Base-by-base conservation (phyloP, 2,797 vertebrate genomes). In the Tympanoctomys barrerae region DNA sequence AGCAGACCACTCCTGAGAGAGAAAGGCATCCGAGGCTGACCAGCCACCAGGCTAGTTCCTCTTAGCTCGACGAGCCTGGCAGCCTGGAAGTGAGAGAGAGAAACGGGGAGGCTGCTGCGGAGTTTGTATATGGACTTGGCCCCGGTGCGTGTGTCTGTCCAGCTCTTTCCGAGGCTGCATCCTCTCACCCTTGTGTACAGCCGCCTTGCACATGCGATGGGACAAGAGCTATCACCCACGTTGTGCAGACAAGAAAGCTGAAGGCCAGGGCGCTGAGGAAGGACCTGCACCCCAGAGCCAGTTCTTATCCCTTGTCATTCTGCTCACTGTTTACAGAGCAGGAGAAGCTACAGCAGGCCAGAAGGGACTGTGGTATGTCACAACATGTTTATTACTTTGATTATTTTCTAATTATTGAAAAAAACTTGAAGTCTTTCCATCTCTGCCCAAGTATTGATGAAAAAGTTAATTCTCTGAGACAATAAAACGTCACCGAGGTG, bases 391-490 rank as follows among this genome's bases (percentile, higher is more conserved):
- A 21, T 88, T 87, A 77, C 57, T 93, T 46, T 14, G 11, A 82
- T 84, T 83, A 54, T 64, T 85, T 93, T 28, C 14, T 77, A 86
- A 57, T 88, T 90, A 82, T 79, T 90, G 84, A n/a, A 82, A 88
- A 89, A n/a, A 59, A 75, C 78, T 82, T 73, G 57, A 96, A 88
- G 42, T 84, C 28, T 26, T 78, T 59, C 68, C 66, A 10, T 57
- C 13, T 79, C 12, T 57, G 26, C 26, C 26, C 2, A 87, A 57
- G n/a, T 54, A 66, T 59, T 82, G 4, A 64, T 93, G n/a, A 42
- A 93, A 90, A 91, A 84, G 82, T 81, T 52, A 59, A 79, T 18
- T 94, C 33, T 70, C 71, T 78, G 82, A 89, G 88, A 86, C 61
- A 61, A 26, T 59, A n/a, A 92, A 70, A 31, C 52, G 46, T 79